These are phyloP conservation scores for Dendrolimus houi DNA, from an alignment of 2,888 invertebrate genomes.

Conservation along the genomic window DNA sequence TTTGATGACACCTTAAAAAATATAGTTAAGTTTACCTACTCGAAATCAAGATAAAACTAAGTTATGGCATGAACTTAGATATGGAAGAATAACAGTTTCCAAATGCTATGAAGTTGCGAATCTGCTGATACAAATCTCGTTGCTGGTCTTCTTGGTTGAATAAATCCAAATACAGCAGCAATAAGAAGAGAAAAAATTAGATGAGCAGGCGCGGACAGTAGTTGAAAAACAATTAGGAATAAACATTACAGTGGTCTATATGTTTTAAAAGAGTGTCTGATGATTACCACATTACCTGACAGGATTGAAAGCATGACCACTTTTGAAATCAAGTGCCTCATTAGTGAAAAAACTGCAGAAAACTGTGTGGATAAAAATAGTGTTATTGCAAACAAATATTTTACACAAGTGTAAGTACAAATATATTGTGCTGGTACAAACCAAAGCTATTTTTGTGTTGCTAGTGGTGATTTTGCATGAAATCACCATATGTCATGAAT, in stretches of 20 bases:
- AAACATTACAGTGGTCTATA: background rate
- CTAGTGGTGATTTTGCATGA: background rate
- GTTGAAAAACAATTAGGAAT: background rate
- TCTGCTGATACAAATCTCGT: too few relatives aligned
- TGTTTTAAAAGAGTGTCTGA: background rate
- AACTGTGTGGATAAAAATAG: background rate
- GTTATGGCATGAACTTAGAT: background rate
- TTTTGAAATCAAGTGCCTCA: background rate
- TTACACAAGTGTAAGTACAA: constrained; percentile 1
- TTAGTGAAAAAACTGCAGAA: background rate
- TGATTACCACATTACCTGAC: background rate
- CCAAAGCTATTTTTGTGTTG: background rate
- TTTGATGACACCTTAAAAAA: background rate
- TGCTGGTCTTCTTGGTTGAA: too few relatives aligned
- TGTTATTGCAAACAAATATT: background rate
- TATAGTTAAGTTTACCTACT: background rate
- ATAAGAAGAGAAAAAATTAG: background rate
- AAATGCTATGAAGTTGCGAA: background rate
- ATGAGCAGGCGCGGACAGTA: background rate
- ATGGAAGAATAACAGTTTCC: constrained; percentile 1
- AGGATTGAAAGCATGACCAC: background rate
- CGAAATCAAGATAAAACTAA: background rate
- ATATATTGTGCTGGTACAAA: background rate
- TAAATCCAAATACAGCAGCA: too few relatives aligned
- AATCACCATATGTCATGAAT: constrained; percentile 1